phyloP scores from a whole-genome alignment of 1,140 invertebrate genomes.

The Hylaeus anthracinus region DNA sequence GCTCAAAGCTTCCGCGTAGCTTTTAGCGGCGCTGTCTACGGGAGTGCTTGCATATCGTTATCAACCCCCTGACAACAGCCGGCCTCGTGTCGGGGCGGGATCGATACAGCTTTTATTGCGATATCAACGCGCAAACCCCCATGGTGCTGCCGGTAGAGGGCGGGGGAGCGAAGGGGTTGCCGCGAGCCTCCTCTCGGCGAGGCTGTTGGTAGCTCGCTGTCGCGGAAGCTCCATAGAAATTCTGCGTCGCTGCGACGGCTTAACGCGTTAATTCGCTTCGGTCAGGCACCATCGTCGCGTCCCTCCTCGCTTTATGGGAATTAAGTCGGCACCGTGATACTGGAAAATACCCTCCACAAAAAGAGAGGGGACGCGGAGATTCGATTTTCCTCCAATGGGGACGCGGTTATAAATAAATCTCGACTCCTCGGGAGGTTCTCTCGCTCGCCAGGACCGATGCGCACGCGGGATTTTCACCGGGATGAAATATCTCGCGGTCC shows the following conservation, averaged over 20 bases:
- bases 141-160: slow-evolving; percentile 62
- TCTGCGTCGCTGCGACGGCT: slow-evolving; percentile 41
- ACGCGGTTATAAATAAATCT: background rate
- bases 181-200: slow-evolving; percentile 1
- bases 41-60: slow-evolving; percentile 73
- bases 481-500: too few relatives aligned
- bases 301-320: slow-evolving; percentile 7
- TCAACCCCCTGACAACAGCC: slow-evolving; percentile 77
- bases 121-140: slow-evolving; percentile 75
- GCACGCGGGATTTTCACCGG: too few relatives aligned
- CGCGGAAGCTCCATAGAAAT: slow-evolving; percentile 65
- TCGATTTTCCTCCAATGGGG: background rate
- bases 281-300: background rate
- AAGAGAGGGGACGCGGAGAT: too few relatives aligned
- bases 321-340: background rate
- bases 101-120: slow-evolving; percentile 79
- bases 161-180: slow-evolving; percentile 24
- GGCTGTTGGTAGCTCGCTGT: slow-evolving; percentile 34
- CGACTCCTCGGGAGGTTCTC: too few relatives aligned
- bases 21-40: slow-evolving; percentile 40
- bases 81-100: slow-evolving; percentile 69
- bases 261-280: slow-evolving; percentile 32
- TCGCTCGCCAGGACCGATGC: too few relatives aligned
- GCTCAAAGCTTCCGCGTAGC: slow-evolving; percentile 43
- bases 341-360: background rate